A percentile compares a stretch with the other conserved stretches of the same genome.
phyloP scores from a whole-genome alignment of 1,140 invertebrate genomes.

The Oryctes rhinoceros region DNA sequence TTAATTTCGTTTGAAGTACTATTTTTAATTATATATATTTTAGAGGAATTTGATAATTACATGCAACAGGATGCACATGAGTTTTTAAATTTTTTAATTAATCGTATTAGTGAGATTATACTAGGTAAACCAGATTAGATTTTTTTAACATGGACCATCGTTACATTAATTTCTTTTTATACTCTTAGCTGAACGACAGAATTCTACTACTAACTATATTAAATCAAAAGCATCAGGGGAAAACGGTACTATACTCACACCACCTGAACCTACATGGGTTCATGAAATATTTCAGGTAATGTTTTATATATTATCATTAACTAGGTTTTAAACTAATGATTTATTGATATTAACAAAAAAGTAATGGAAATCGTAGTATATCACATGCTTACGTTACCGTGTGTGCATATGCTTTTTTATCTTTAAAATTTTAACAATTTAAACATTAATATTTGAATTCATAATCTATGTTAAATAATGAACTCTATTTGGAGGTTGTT shows the following conservation, averaged over 20 bases:
- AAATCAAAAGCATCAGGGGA: constrained; percentile 65
- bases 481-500: not conserved
- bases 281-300: constrained; percentile 96
- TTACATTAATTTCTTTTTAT: not conserved
- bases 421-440: not conserved
- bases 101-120: constrained; percentile 95
- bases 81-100: constrained; percentile 98
- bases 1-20: constrained; percentile 10
- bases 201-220: constrained; percentile 59
- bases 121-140: constrained; percentile 71
- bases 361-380: not conserved
- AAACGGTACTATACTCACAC: constrained; percentile 62
- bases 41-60: constrained; percentile 99
- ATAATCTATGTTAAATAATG: not conserved
- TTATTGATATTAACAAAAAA: not conserved
- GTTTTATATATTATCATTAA: not conserved
- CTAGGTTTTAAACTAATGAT: not conserved
- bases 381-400: not conserved
- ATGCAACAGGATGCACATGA: constrained; percentile 99
- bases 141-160: constrained; percentile 32
- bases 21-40: constrained; percentile 57
- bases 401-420: not conserved
- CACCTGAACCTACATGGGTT: constrained; percentile 96
- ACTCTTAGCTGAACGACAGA: constrained; percentile 58
- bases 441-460: not conserved